phyloP scores from a whole-genome alignment of 2,797 vertebrate species.

The Crypturellus tataupa region DNA sequence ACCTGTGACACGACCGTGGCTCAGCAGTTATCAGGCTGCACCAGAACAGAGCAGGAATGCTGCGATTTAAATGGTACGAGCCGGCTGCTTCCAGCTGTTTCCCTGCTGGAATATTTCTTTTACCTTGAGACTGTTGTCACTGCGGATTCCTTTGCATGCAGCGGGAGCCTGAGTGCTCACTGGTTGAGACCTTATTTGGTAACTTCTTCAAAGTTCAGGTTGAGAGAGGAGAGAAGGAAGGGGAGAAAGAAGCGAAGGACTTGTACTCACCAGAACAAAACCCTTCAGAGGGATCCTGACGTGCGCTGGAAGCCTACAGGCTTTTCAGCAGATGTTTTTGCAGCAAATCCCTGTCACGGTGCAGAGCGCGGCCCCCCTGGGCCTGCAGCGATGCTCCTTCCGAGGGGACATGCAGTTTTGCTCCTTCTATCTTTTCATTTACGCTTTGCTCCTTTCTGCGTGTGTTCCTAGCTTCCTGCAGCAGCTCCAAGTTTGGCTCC shows the following conservation, averaged over 20 bases:
- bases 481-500: slow-evolving; percentile 61
- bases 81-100: background rate
- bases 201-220: background rate
- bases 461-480: slow-evolving; percentile 29
- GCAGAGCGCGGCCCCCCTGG: background rate
- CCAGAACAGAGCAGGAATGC: background rate
- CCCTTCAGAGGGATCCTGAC: background rate
- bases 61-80: rapidly evolving
- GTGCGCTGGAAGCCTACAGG: background rate
- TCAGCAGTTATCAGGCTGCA: background rate
- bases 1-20: rapidly evolving
- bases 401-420: background rate
- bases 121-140: background rate
- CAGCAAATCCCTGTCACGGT: background rate
- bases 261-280: slow-evolving; percentile 65
- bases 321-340: slow-evolving; percentile 37
- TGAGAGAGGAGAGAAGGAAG: background rate
- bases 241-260: background rate
- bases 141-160: background rate
- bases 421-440: slow-evolving; percentile 22
- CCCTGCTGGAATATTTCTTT: background rate
- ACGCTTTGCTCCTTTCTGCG: background rate
- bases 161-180: background rate
- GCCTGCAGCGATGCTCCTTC: background rate
- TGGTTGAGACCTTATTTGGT: slow-evolving; percentile 31